Conservation (phyloP, 2,888 invertebrate species). For the Drosophila sordidula region DNA sequence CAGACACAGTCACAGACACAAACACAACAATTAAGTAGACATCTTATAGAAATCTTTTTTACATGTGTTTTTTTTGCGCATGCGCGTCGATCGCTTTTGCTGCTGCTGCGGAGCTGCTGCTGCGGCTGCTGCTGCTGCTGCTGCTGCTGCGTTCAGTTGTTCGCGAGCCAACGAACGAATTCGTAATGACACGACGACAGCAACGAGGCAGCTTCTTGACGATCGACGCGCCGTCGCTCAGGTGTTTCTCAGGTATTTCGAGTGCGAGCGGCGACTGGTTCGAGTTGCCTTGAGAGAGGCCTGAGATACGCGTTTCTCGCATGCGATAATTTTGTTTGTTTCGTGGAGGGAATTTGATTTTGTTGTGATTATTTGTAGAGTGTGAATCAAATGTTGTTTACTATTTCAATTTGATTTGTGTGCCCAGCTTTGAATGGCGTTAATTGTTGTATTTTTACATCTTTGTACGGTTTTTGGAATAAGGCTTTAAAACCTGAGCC, state of each 20-base stretch:
- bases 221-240: constrained; percentile 24
- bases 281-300: constrained; percentile 31
- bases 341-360: constrained; percentile 2
- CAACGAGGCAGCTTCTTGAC: constrained; percentile 26
- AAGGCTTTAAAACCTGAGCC: neutral
- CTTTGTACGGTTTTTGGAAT: constrained; percentile 1
- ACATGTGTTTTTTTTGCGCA: constrained; percentile 57
- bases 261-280: constrained; percentile 13
- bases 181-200: constrained; percentile 76
- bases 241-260: constrained; percentile 30
- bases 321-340: constrained; percentile 54
- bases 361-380: constrained; percentile 21
- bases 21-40: constrained; percentile 1
- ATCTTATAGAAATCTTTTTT: constrained; percentile 27
- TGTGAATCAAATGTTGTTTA: constrained; percentile 38
- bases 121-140: constrained; percentile 18
- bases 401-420: constrained; percentile 21
- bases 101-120: constrained; percentile 21
- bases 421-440: constrained; percentile 7
- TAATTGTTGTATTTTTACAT: constrained; percentile 10
- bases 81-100: constrained; percentile 62
- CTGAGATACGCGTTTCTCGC: constrained; percentile 45
- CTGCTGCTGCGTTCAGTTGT: constrained; percentile 39
- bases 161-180: constrained; percentile 81
- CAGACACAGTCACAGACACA: neutral